phyloP scores from a whole-genome alignment of 2,888 invertebrate genomes.

The Cyaniris semiargus region DNA sequence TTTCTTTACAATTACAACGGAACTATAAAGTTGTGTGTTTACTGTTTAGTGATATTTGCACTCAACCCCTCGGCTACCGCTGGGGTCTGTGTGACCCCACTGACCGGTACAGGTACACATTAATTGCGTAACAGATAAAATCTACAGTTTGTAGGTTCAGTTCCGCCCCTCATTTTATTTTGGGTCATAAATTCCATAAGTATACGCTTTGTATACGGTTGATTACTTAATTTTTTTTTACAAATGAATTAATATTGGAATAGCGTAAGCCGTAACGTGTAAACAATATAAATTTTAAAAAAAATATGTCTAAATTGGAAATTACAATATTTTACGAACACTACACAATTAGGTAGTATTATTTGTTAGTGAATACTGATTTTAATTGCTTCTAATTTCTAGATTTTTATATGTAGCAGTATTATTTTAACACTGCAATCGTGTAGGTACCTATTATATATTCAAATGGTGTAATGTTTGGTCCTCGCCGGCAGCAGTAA shows the following conservation, averaged over 20 bases:
- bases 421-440: not conserved
- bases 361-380: no score
- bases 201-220: not conserved
- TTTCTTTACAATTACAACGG: not conserved
- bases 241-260: not conserved
- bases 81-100: slow-evolving; percentile 1
- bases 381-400: no score
- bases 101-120: not conserved
- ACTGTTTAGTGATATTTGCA: not conserved
- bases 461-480: slow-evolving; percentile 12
- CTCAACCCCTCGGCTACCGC: not conserved
- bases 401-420: no score
- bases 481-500: slow-evolving; percentile 4
- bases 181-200: not conserved
- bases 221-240: not conserved
- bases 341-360: no score
- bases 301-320: no score
- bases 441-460: not conserved
- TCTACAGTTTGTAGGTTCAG: not conserved
- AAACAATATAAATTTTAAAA: no score
- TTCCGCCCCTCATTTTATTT: not conserved
- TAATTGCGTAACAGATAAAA: slow-evolving; percentile 10
- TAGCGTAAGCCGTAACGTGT: no score
- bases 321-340: no score
- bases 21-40: not conserved